Conservation (phyloP, 2,888 invertebrate species). For the Mythimna ferrago region DNA sequence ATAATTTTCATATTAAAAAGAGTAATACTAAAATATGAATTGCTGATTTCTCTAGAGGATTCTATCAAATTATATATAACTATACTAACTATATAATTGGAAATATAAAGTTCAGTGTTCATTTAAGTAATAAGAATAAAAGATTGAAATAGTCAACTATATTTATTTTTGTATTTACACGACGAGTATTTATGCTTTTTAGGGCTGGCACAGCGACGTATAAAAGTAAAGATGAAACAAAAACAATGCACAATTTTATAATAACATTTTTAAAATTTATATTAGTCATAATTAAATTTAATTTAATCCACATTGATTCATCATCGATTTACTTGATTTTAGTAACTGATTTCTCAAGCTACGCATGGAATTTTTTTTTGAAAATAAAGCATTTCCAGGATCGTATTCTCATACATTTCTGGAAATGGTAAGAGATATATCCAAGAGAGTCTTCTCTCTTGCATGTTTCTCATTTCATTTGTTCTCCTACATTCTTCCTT, state of each 20-base stretch:
- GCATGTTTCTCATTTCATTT: too few species aligned
- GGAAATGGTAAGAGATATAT: too few species aligned
- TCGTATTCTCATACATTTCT: too few species aligned
- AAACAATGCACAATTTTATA: neutral
- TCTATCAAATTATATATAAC: conserved; percentile 21
- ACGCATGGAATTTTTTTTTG: too few species aligned
- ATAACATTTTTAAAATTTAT: neutral
- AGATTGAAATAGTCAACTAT: conserved; percentile 35
- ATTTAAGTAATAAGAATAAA: conserved; percentile 44
- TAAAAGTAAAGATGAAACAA: neutral
- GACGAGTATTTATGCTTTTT: conserved; percentile 35
- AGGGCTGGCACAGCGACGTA: conserved; percentile 45
- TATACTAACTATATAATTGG: neutral
- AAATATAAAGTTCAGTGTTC: conserved; percentile 22
- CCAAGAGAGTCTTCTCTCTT: too few species aligned
- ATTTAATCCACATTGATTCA: neutral
- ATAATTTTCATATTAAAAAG: conserved; percentile 15
- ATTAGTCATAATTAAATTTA: neutral
- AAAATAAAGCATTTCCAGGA: too few species aligned
- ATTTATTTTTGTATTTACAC: conserved; percentile 46
- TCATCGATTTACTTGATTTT: neutral
- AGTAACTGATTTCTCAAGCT: too few species aligned
- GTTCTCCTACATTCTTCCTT: too few species aligned
- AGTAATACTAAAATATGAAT: conserved; percentile 28
- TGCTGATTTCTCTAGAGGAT: conserved; percentile 34